Evolutionary conservation across 2,113 vertebrate species (phyloP).

Genomic region (Ornithorhynchus anatinus): DNA sequence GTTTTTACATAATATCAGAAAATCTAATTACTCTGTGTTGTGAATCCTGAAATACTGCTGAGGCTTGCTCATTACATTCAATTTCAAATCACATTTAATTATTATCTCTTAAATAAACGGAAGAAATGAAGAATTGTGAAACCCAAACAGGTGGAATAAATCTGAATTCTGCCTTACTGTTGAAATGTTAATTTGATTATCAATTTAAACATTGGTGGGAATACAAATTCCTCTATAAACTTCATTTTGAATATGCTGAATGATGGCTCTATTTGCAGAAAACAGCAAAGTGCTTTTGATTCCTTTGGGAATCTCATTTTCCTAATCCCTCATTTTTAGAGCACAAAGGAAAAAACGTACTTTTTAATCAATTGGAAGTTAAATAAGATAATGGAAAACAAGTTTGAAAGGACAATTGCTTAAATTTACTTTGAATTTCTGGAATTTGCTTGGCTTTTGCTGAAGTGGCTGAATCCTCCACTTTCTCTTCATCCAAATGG

Average conservation of each 20-base stretch:
- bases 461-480: too few species aligned
- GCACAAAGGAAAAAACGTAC: background rate
- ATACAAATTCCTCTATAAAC: slow-evolving; percentile 5
- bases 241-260: slow-evolving; percentile 12
- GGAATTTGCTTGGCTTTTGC: background rate
- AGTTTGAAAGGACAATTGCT: background rate
- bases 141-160: background rate
- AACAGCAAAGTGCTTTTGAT: background rate
- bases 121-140: slow-evolving; percentile 22
- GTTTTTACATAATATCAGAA: slow-evolving; percentile 48
- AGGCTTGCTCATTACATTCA: slow-evolving; percentile 38
- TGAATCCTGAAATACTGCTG: slow-evolving; percentile 42
- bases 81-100: slow-evolving; percentile 59
- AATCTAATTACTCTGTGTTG: slow-evolving; percentile 61
- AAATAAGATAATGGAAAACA: background rate
- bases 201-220: slow-evolving; percentile 44
- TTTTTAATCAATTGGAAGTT: slow-evolving; percentile 21
- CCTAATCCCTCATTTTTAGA: background rate
- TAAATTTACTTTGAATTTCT: slow-evolving; percentile 4
- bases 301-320: background rate
- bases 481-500: too few species aligned
- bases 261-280: background rate
- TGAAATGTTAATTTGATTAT: slow-evolving; percentile 53
- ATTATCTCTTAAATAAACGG: slow-evolving; percentile 55
- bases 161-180: slow-evolving; percentile 33